phyloP scores from a whole-genome alignment of 2,797 vertebrate species.

The Periophthalmus magnuspinnatus region DNA sequence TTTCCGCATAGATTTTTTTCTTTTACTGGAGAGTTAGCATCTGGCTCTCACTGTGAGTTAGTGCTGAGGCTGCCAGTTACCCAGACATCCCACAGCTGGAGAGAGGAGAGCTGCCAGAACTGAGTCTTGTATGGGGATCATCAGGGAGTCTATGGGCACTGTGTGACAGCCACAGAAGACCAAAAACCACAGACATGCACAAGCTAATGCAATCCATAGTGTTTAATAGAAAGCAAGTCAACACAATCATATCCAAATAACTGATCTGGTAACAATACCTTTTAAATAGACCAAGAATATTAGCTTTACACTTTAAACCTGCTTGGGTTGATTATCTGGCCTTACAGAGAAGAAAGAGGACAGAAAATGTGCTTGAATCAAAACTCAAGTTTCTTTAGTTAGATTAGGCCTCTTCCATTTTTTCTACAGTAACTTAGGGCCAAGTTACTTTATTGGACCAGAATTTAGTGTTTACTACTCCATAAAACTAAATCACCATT shows the following conservation, averaged over 20 bases:
- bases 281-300: conserved; percentile 14
- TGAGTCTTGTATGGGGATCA: conserved; percentile 54
- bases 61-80: conserved; percentile 55
- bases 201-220: conserved; percentile 26
- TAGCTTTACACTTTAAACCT: conserved; percentile 1
- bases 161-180: conserved; percentile 53
- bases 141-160: conserved; percentile 52
- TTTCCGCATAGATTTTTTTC: conserved; percentile 43
- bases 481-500: conserved; percentile 56
- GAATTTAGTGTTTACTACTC: conserved; percentile 42
- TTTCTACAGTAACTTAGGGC: conserved; percentile 30
- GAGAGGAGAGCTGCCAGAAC: conserved; percentile 42
- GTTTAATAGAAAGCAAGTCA: conserved; percentile 37
- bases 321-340: background rate
- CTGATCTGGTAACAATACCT: background rate
- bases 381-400: background rate
- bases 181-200: conserved; percentile 63
- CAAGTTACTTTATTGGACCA: conserved; percentile 45
- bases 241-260: conserved; percentile 37
- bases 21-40: conserved; percentile 57
- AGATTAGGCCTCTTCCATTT: background rate
- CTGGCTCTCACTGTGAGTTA: conserved; percentile 46
- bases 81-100: conserved; percentile 55
- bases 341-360: background rate
- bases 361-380: background rate